phyloP scores from a whole-genome alignment of 2,113 vertebrate species.

The Daphoenositta chrysoptera region DNA sequence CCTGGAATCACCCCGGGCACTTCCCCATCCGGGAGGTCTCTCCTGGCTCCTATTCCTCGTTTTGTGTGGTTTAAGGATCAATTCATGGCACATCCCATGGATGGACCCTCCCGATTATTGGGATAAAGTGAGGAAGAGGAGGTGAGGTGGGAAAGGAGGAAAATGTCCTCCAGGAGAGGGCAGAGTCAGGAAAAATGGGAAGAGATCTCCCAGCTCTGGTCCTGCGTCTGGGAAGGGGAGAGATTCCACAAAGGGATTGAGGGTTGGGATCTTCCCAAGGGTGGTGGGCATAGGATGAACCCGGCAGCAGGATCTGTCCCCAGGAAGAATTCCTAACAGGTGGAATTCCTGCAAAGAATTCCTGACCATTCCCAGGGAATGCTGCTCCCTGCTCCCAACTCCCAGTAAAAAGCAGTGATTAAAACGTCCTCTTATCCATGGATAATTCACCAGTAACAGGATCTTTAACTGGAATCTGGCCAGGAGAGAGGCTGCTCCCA shows the following conservation, averaged over 20 bases:
- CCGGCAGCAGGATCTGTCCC: fast-evolving
- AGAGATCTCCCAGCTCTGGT: background rate
- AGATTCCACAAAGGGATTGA: background rate
- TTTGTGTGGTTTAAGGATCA: background rate
- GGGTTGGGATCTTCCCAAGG: background rate
- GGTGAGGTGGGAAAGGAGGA: background rate
- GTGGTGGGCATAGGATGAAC: fast-evolving
- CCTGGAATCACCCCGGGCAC: fast-evolving
- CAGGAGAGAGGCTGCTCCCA: background rate
- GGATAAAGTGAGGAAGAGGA: fast-evolving
- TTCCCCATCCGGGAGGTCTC: fast-evolving
- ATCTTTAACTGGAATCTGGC: background rate
- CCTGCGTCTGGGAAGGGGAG: background rate
- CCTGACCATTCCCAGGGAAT: fast-evolving
- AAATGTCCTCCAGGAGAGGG: background rate
- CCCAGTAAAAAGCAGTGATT: background rate
- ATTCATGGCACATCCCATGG: background rate
- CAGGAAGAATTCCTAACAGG: fast-evolving
- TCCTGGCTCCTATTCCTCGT: fast-evolving
- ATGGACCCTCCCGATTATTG: background rate
- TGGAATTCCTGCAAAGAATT: background rate
- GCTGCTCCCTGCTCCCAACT: background rate
- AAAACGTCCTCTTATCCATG: background rate
- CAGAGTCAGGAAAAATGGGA: background rate
- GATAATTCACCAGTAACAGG: constrained; percentile 34